Base-by-base conservation (phyloP, 2,888 invertebrate genomes). In the Cheilosia soror region DNA sequence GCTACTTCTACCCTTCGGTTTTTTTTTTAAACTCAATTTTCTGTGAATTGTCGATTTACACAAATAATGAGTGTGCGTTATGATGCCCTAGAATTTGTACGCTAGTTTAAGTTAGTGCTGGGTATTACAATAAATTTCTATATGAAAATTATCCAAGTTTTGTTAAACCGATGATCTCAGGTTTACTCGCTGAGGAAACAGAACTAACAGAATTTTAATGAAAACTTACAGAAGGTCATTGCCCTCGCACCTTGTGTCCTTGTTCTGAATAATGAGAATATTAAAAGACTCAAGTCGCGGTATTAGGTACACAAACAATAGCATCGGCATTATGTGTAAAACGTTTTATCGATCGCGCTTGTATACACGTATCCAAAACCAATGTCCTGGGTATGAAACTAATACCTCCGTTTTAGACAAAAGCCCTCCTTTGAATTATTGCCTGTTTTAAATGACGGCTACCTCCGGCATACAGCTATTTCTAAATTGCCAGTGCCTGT, bases 371-470 rank as follows among this genome's bases (percentile, higher is more conserved):
- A 29, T 1, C 15, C 25, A 9, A 57, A 27, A 55, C 49, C 49
- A 65, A 82, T 47, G 49, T 71, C 49, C 71, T 77, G 71, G 44
- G 53, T 63, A 79, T 73, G 73, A 84, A 73, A 57, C 60, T 37
- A 51, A 51, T 51, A 53, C 40, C 80, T 57, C 57, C 63, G 75
- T 55, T 65, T 62, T 58, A 55, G 76, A 81, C 60, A 85, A 72
- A 69, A 72, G 58, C 65, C 71, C 65, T 65, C 51, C 58, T 76
- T 80, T 85, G 85, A 85, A 58, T 85, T 85, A 85, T 85, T 81
- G 76, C 85, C 66, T 62, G 76, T 76, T 80, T 80, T 77, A 85
- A 80, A 85, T 80, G 80, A 77, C 62, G 58, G 68, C 72, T 53
- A 85, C 84, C 84, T 71, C 29, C 44, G 51, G 62, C 62, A 57